Evolutionary conservation across 2,888 invertebrate species (phyloP).

Genomic region (Clepsis dumicolana): DNA sequence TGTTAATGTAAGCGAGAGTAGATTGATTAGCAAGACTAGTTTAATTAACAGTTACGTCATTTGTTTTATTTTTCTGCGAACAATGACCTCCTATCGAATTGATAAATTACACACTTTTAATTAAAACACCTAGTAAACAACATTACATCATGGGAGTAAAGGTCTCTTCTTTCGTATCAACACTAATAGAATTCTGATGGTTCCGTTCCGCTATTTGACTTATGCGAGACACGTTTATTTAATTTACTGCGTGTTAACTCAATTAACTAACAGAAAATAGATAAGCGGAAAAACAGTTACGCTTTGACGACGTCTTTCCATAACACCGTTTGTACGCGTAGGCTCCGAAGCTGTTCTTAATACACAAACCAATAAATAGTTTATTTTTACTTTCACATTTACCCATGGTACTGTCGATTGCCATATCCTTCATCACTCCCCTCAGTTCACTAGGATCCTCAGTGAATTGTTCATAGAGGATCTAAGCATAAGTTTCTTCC

Average conservation of each 20-base stretch:
- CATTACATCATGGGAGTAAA: neutral
- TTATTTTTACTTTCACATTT: too few relatives aligned
- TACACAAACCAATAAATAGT: too few relatives aligned
- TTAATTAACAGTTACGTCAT: slow-evolving; percentile 25
- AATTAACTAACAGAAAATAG: neutral
- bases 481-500: too few relatives aligned
- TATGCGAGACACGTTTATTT: neutral
- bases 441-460: too few relatives aligned
- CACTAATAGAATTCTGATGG: neutral
- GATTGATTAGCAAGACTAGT: slow-evolving; percentile 35
- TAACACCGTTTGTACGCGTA: neutral
- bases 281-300: neutral
- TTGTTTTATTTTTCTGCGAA: slow-evolving; percentile 16
- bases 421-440: too few relatives aligned
- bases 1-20: slow-evolving; percentile 26
- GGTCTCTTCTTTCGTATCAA: neutral
- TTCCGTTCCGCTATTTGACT: slow-evolving; percentile 10
- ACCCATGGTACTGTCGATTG: too few relatives aligned
- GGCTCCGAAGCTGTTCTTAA: too few relatives aligned
- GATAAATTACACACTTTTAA: neutral
- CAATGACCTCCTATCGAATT: slow-evolving; percentile 16
- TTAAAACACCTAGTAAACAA: neutral
- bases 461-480: too few relatives aligned
- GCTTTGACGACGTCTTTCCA: neutral
- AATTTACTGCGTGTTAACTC: neutral